Percentiles rank a stretch among this genome's conserved stretches.
These are phyloP conservation scores for Alloplasta piceator DNA, from an alignment of 2,888 invertebrate species.

Conservation along the genomic window DNA sequence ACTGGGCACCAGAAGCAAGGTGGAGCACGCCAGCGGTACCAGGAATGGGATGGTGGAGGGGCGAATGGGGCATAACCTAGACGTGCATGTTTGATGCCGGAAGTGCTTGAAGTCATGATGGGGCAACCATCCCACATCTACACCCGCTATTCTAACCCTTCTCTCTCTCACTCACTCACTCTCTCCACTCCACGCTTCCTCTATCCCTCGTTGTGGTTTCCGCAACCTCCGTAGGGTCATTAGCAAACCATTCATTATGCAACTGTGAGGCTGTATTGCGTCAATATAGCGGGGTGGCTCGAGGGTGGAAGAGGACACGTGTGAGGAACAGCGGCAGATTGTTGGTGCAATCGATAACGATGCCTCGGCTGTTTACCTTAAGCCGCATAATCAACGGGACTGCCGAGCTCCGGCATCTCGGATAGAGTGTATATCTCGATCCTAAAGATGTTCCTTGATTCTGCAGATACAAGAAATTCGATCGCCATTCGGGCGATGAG, in stretches of 20 bases:
- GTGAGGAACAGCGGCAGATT: slow-evolving; percentile 73
- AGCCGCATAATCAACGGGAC: slow-evolving; percentile 78
- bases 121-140: slow-evolving; percentile 49
- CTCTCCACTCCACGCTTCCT: slow-evolving; percentile 56
- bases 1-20: slow-evolving; percentile 41
- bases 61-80: slow-evolving; percentile 57
- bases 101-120: slow-evolving; percentile 74
- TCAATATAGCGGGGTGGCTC: slow-evolving; percentile 73
- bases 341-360: slow-evolving; percentile 81
- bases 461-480: slow-evolving; percentile 36
- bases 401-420: slow-evolving; percentile 67
- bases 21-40: slow-evolving; percentile 39
- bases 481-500: slow-evolving; percentile 35
- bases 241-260: slow-evolving; percentile 81
- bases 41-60: slow-evolving; percentile 20
- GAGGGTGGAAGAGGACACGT: slow-evolving; percentile 42
- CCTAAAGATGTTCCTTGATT: slow-evolving; percentile 69
- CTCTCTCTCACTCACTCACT: slow-evolving; percentile 11
- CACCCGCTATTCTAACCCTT: slow-evolving; percentile 47
- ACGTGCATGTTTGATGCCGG: slow-evolving; percentile 79
- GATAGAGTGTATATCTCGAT: slow-evolving; percentile 64
- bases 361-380: slow-evolving; percentile 76
- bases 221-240: slow-evolving; percentile 81
- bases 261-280: slow-evolving; percentile 80
- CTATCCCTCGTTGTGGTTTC: slow-evolving; percentile 78